Percentiles rank a stretch among this genome's conserved stretches.
These are phyloP conservation scores for Pseudois nayaur DNA, from an alignment of 2,113 vertebrate species.

Conservation along the genomic window DNA sequence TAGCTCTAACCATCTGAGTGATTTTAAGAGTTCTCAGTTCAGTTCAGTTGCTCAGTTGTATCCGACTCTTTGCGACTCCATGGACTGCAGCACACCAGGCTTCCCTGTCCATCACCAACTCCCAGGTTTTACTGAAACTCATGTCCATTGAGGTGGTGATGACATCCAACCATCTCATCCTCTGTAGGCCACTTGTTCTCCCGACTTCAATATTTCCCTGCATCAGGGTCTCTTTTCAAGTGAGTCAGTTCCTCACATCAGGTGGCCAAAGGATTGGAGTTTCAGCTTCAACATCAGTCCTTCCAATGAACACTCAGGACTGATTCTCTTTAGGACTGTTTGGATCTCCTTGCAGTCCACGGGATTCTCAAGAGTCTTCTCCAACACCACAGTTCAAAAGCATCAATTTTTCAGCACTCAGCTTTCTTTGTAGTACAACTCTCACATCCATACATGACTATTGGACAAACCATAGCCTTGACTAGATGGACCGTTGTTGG, in stretches of 20 bases:
- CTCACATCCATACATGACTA: background rate
- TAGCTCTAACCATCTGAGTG: background rate
- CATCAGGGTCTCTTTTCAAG: background rate
- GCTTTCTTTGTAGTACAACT: background rate
- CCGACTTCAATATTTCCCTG: background rate
- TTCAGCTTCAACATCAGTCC: background rate
- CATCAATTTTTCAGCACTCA: background rate
- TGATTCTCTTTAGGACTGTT: background rate
- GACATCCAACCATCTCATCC: background rate
- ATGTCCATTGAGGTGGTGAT: background rate
- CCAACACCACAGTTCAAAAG: background rate
- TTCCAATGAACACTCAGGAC: background rate
- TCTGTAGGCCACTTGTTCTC: background rate
- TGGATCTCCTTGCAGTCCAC: background rate
- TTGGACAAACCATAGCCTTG: background rate
- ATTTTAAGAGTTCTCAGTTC: background rate
- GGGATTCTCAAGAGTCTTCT: background rate
- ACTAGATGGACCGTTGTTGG: background rate
- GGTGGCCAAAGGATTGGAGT: background rate
- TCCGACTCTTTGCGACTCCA: accelerated
- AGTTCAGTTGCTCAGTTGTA: background rate
- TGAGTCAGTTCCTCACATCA: background rate
- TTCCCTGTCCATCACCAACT: background rate
- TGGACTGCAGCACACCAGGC: background rate
- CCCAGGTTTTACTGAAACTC: background rate